Base-by-base conservation (phyloP, 2,888 invertebrate genomes). In the Acanthosepion pharaonis region DNA sequence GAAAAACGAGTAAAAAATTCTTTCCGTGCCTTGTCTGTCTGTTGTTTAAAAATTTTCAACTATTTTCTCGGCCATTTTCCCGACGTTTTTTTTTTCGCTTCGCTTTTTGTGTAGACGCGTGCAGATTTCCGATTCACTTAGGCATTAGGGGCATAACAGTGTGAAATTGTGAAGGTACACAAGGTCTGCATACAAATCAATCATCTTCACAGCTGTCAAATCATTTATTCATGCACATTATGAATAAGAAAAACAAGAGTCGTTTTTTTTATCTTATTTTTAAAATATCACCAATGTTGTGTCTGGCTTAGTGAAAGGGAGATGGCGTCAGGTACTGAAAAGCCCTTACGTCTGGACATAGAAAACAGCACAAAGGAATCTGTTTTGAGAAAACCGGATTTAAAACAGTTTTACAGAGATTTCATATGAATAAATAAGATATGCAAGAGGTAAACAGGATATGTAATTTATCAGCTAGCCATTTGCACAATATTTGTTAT, bases 121-220 rank as follows among this genome's bases (percentile, higher is more conserved):
- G 78, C 9, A 1, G 78, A 11, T 78, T 78, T 78, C 78, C n/a
- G 78, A 78, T 33, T 78, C n/a, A 33, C 11, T 78, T 11, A n/a
- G 78, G n/a, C n/a, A 78, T 78, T 78, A 78, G n/a, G n/a, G n/a
- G 11, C n/a, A n/a, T 8, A n/a, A 15, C 78, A 15, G 78, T 78
- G 78, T 78, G n/a, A 78, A 9, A 78, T 33, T 33, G n/a, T 11
- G 4, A 9, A 78, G n/a, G 9, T 78, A n/a, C 78, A 33, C 78
- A 78, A 33, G 78, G n/a, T n/a, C n/a, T 78, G 78, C n/a, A 78
- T 78, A n/a, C 78, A 78, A 78, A 78, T 78, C 78, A 78, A 33
- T 78, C n/a, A 78, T n/a, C n/a, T n/a, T 78, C 78, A n/a, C 15
- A 9, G 78, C 11, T 78, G 78, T 78, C n/a, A 78, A 78, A 78